Conservation (phyloP, 2,797 vertebrate species). For the Pterois miles region DNA sequence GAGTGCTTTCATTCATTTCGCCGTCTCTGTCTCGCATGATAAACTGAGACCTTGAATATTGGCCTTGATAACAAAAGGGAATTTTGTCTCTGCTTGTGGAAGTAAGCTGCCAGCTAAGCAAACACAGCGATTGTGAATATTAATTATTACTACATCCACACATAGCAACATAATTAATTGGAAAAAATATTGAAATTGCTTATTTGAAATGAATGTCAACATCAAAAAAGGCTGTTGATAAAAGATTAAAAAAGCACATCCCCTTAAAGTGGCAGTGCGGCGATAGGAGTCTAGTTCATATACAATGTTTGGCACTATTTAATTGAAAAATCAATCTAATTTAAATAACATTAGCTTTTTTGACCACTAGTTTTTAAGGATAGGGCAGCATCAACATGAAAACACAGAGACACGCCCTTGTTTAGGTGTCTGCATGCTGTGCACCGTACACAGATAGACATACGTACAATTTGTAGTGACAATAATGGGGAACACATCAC, state of each 20-base stretch:
- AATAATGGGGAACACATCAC: slow-evolving; percentile 53
- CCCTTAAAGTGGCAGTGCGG: slow-evolving; percentile 1
- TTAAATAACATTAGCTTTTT: neutral
- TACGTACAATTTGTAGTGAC: slow-evolving; percentile 37
- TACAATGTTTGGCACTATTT: neutral
- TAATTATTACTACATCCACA: slow-evolving; percentile 36
- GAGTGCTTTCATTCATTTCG: slow-evolving; percentile 17
- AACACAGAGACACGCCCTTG: slow-evolving; percentile 29
- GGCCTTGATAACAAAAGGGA: slow-evolving; percentile 37
- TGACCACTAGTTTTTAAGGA: neutral
- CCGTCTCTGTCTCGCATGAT: slow-evolving; percentile 17
- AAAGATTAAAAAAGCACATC: neutral
- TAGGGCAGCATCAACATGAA: neutral
- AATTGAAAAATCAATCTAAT: neutral
- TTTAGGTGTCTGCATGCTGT: slow-evolving; percentile 3
- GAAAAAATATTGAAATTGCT: slow-evolving; percentile 52
- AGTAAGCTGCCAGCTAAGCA: slow-evolving; percentile 51
- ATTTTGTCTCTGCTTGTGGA: slow-evolving; percentile 34
- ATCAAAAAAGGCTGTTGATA: slow-evolving; percentile 35
- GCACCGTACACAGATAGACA: slow-evolving; percentile 3
- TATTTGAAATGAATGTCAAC: slow-evolving; percentile 51
- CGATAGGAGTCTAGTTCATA: neutral
- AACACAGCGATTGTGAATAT: slow-evolving; percentile 49
- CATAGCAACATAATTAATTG: slow-evolving; percentile 43
- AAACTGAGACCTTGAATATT: slow-evolving; percentile 52